These are phyloP conservation scores for Hoplias malabaricus DNA, from an alignment of 2,113 vertebrate species.

Conservation along the genomic window DNA sequence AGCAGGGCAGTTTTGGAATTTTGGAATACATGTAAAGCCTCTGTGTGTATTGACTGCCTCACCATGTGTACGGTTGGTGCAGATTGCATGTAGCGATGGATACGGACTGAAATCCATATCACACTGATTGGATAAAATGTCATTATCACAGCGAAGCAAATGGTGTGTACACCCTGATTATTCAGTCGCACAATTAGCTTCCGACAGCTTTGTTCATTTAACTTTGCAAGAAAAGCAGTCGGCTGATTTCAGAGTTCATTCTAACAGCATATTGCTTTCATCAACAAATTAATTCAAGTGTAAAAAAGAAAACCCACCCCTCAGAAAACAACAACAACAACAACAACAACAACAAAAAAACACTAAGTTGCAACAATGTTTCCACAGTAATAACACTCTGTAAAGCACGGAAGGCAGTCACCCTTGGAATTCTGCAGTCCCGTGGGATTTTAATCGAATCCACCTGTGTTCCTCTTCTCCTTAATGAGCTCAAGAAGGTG, in stretches of 20 bases:
- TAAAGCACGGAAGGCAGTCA: neutral
- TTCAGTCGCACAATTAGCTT: neutral
- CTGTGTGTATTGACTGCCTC: conserved; percentile 10
- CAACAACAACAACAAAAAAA: neutral
- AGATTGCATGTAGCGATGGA: conserved; percentile 3
- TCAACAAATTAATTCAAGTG: conserved; percentile 9
- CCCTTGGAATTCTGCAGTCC: neutral
- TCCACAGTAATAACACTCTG: neutral
- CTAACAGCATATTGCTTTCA: neutral
- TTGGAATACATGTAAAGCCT: neutral
- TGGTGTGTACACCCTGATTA: neutral
- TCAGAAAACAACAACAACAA: neutral
- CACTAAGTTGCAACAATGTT: neutral
- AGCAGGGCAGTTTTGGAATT: neutral
- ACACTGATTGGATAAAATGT: neutral
- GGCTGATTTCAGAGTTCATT: neutral
- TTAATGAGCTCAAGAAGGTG: conserved; percentile 20
- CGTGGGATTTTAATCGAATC: conserved; percentile 4
- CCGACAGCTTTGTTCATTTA: neutral
- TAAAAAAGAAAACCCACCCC: conserved; percentile 5
- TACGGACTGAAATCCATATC: neutral
- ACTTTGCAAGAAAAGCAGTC: conserved; percentile 7
- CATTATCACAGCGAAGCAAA: neutral
- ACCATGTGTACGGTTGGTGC: neutral
- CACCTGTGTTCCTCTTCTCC: conserved; percentile 25